Base-by-base conservation (phyloP, 2,113 vertebrate genomes). In the Lethenteron reissneri region DNA sequence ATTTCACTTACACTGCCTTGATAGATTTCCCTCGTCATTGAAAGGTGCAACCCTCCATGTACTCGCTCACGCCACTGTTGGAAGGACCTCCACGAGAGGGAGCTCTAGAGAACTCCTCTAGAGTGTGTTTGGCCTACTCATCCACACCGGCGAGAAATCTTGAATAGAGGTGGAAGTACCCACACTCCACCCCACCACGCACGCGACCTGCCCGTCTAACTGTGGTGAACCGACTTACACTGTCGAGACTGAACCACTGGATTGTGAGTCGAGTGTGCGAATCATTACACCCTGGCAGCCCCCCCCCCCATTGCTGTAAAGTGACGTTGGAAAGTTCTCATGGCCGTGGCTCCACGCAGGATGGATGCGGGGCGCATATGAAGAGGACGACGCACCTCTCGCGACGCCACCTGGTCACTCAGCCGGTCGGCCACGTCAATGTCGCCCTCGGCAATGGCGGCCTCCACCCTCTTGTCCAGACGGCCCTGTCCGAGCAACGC, bases 391-490 rank as follows among this genome's bases (percentile, higher is more conserved):
- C 25, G n/a, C 25, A 68, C 64, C 64, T 68, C n/a, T 17, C 64
- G 64, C 3, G 64, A 17, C 3, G 64, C 64, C 64, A 68, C n/a
- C 64, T 68, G 64, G 64, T 68, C 64, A 11, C 64, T 68, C 64
- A 68, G 64, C 25, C 25, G n/a, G n/a, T 68, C n/a, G n/a, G 64
- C 64, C 10, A 10, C 25, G 64, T 68, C 64, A 2, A 68, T 25
- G 25, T 68, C 11, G n/a, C 64, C 64, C n/a, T n/a, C 64, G 25
- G 25, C 64, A n/a, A 68, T 25, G 25, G 64, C 64, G n/a, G 9
- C 25, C 25, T 68, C 64, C 64, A 68, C 25, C n/a, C 25, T 68
- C 64, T 68, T 68, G n/a, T 68, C 64, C 64, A 68, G 64, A n/a
- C 25, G n/a, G 9, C 64, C 64, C 64, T 68, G 64, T 68, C n/a